Conservation (phyloP, 2,797 vertebrate species). For the Falco cherrug region DNA sequence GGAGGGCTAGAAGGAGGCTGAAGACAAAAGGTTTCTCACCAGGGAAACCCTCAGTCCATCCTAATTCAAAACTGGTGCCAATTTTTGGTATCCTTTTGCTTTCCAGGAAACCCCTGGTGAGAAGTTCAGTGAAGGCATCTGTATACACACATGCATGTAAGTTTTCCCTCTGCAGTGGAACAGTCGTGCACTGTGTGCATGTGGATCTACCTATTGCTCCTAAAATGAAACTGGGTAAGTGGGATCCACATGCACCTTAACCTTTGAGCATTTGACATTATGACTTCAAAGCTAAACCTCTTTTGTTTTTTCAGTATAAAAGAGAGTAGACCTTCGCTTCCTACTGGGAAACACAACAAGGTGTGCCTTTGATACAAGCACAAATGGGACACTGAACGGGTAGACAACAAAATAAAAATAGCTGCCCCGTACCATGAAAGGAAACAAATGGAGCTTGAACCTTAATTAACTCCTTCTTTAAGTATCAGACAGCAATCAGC, state of each 20-base stretch:
- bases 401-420: constrained; percentile 33
- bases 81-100: not conserved
- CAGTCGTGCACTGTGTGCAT: rapidly evolving
- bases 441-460: constrained; percentile 15
- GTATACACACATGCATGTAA: rapidly evolving
- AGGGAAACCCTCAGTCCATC: not conserved
- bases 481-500: constrained; percentile 62
- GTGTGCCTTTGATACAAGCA: not conserved
- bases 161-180: not conserved
- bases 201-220: not conserved
- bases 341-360: not conserved
- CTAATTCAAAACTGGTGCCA: not conserved
- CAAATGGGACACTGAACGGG: not conserved
- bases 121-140: not conserved
- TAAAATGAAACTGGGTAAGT: not conserved
- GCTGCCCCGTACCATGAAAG: not conserved
- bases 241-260: not conserved
- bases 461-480: constrained; percentile 58
- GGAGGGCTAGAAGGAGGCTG: not conserved
- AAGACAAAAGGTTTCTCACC: not conserved
- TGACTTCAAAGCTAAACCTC: not conserved
- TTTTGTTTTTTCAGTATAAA: not conserved
- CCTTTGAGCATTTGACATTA: not conserved
- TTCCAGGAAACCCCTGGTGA: not conserved
- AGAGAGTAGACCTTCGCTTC: not conserved